These are phyloP conservation scores for Isoperla grammatica DNA, from an alignment of 2,888 invertebrate species.

Conservation along the genomic window DNA sequence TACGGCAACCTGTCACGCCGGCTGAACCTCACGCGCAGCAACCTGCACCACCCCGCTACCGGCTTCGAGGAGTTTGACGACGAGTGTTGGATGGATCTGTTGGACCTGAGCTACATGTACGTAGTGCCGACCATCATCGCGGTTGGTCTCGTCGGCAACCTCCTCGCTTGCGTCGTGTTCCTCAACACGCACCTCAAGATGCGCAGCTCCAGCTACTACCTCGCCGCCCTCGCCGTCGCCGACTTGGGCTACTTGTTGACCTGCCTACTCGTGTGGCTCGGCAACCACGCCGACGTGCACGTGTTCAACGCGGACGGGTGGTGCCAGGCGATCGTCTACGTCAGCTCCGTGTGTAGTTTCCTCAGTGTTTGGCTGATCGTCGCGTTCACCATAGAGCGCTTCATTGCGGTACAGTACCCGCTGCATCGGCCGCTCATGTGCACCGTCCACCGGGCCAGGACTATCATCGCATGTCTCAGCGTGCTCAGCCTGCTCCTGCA, in stretches of 20 bases:
- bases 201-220: conserved; percentile 58
- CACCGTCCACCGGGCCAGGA: conserved; percentile 52
- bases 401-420: conserved; percentile 60
- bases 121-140: conserved; percentile 56
- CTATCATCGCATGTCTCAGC: conserved; percentile 46
- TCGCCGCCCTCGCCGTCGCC: conserved; percentile 55
- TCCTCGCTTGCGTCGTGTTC: conserved; percentile 55
- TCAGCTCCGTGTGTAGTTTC: conserved; percentile 53
- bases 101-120: conserved; percentile 50
- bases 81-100: conserved; percentile 37
- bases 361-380: conserved; percentile 64
- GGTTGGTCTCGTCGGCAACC: conserved; percentile 55
- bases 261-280: conserved; percentile 50
- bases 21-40: too few relatives aligned
- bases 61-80: conserved; percentile 18
- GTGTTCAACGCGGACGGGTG: conserved; percentile 52
- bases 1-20: neutral
- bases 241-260: conserved; percentile 55
- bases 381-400: conserved; percentile 63
- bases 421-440: conserved; percentile 49
- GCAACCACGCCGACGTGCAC: conserved; percentile 43
- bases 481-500: conserved; percentile 44
- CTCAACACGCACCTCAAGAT: conserved; percentile 54
- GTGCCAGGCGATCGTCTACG: conserved; percentile 47
- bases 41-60: conserved; percentile 20